Evolutionary conservation across 2,113 vertebrate species (phyloP), one percentile per base, ranked within the genome.

Genomic region (Ovis canadensis): DNA sequence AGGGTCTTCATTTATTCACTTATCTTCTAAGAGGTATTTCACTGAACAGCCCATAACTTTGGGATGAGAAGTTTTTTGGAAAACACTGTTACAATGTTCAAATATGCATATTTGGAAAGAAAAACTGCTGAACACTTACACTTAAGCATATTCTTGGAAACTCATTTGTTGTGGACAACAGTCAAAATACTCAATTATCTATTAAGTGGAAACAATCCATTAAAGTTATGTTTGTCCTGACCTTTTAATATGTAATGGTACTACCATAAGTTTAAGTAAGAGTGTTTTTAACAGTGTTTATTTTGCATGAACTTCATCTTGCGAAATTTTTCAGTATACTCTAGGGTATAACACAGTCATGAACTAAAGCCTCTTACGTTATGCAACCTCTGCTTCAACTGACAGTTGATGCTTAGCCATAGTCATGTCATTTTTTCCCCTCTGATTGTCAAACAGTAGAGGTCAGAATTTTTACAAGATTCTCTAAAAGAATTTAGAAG

Each of bases 191-290:
- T 98, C 77, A 83, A 52, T 64, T 91, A 31, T 97, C 87, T 82
- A 64, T 45, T 94, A 97, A 96, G 84, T 96, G 67, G 95, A 96
- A 98, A 74, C 43, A 89, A 96, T 96, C 89, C 74, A 86, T 96
- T 98, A 89, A 93, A 29, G 40, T 86, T 83, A 29, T 95, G 77
- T 97, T 97, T 94, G 92, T 96, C 95, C 77, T 77, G 94, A 96
- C 77, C 57, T 92, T 91, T 96, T 27, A 40, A 52, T 57, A 74
- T 78, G 59, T 77, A 74, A 88, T 71, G 64, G 59, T 88, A 85
- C 45, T 54, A 95, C 52, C 74, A 54, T 23, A 89, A 97, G 15
- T 95, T 82, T 86, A 89, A 96, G 78, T 86, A 89, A 96, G 78
- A 81, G 78, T 87, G 52, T 31, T 86, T 98, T 97, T 87, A 62